phyloP scores from a whole-genome alignment of 2,113 vertebrate genomes.

The Donacobius atricapilla region DNA sequence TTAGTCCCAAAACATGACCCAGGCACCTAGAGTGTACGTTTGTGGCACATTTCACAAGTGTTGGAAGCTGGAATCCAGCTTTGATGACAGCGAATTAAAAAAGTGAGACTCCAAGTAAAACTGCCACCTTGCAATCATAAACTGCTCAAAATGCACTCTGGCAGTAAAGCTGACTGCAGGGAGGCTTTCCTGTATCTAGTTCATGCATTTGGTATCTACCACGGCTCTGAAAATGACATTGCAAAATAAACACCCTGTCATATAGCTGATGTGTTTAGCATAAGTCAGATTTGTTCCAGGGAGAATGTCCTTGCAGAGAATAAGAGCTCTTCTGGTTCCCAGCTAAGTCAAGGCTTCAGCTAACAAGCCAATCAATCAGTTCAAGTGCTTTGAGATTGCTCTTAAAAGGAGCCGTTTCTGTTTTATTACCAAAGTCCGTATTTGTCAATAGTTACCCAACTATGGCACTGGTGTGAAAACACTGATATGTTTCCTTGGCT shows the following conservation, averaged over 20 bases:
- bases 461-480: neutral
- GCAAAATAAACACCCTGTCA: neutral
- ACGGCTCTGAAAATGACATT: neutral
- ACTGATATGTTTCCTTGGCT: neutral
- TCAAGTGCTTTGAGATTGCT: neutral
- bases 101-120: neutral
- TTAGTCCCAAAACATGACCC: neutral
- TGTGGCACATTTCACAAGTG: neutral
- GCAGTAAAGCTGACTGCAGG: neutral
- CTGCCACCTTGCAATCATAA: neutral
- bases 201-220: neutral
- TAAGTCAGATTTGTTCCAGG: neutral
- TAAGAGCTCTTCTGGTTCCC: neutral
- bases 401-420: neutral
- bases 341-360: neutral
- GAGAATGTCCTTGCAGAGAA: neutral
- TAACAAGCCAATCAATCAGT: neutral
- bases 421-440: slow-evolving; percentile 10
- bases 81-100: slow-evolving; percentile 13
- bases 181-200: neutral
- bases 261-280: neutral
- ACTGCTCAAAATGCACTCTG: neutral
- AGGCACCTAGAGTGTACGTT: neutral
- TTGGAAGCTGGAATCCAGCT: neutral
- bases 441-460: slow-evolving; percentile 30